A percentile compares a stretch with the other conserved stretches of the same genome.
phyloP scores from a whole-genome alignment of 2,888 invertebrate genomes.

The Parnassius smintheus region DNA sequence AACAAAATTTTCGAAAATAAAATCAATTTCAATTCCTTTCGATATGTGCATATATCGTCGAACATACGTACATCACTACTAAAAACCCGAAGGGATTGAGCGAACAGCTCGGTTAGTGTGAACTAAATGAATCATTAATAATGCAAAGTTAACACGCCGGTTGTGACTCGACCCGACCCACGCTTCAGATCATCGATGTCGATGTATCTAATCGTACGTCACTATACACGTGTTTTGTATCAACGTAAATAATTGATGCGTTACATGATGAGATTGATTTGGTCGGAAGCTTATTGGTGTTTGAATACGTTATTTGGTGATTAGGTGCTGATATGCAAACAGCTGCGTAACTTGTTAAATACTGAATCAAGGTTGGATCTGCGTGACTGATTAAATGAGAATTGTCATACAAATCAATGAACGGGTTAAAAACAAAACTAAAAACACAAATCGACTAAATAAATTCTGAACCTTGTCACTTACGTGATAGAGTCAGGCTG shows the following conservation, averaged over 20 bases:
- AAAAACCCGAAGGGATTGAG: constrained; percentile 68
- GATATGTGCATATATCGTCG: constrained; percentile 9
- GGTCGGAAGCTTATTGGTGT: constrained; percentile 29
- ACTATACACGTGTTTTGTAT: constrained; percentile 46
- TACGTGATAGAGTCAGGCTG: too few relatives aligned
- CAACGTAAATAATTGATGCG: constrained; percentile 33
- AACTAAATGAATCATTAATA: constrained; percentile 82
- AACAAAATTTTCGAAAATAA: too few relatives aligned
- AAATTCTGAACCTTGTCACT: too few relatives aligned
- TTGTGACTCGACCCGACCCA: constrained; percentile 45
- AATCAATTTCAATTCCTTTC: constrained; percentile 4
- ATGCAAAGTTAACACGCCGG: constrained; percentile 69
- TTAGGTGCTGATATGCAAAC: constrained; percentile 17
- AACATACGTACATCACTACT: constrained; percentile 44
- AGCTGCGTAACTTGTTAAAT: not conserved
- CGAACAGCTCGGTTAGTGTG: constrained; percentile 75
- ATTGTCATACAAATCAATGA: too few relatives aligned
- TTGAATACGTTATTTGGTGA: constrained; percentile 36
- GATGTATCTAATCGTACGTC: constrained; percentile 51
- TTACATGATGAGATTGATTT: constrained; percentile 32
- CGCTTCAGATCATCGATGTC: constrained; percentile 61
- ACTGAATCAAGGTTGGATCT: constrained; percentile 1
- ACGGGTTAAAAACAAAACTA: too few relatives aligned
- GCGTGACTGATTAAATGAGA: too few relatives aligned
- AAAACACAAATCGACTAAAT: too few relatives aligned